Evolutionary conservation across 1,140 invertebrate genomes (phyloP).

Genomic region (Forficula auricularia): DNA sequence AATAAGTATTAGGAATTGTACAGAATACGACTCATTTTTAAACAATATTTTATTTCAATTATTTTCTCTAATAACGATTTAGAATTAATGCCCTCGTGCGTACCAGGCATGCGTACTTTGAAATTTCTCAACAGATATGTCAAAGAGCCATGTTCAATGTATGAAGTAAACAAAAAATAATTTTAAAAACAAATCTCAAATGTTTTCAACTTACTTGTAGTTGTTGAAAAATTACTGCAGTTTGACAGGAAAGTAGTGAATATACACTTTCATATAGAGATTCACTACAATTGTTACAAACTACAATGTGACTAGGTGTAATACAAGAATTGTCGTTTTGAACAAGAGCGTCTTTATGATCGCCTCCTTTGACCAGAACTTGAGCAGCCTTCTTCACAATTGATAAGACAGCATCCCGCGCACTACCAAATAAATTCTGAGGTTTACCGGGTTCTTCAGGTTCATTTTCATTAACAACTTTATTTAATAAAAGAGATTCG

Average conservation of each 20-base stretch:
- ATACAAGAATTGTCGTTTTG: conserved; percentile 26
- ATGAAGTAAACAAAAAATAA: too few relatives aligned
- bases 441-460: conserved; percentile 7
- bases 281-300: conserved; percentile 52
- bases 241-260: conserved; percentile 44
- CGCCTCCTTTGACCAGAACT: conserved; percentile 51
- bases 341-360: conserved; percentile 21
- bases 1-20: too few relatives aligned
- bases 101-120: too few relatives aligned
- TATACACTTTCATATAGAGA: conserved; percentile 41
- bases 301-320: conserved; percentile 46
- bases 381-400: conserved; percentile 78
- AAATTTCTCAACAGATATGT: too few relatives aligned
- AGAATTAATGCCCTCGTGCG: too few relatives aligned
- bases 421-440: conserved; percentile 62
- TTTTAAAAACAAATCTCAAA: too few relatives aligned
- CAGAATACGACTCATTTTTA: too few relatives aligned
- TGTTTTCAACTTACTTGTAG: conserved; percentile 1
- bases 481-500: conserved; percentile 22
- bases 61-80: too few relatives aligned
- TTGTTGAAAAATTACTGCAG: conserved; percentile 4
- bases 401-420: conserved; percentile 65
- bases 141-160: too few relatives aligned
- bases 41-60: too few relatives aligned
- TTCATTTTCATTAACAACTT: too few relatives aligned